Percentiles rank a stretch among this genome's conserved stretches.
phyloP scores from a whole-genome alignment of 2,888 invertebrate species.

The Stratiomys singularior region DNA sequence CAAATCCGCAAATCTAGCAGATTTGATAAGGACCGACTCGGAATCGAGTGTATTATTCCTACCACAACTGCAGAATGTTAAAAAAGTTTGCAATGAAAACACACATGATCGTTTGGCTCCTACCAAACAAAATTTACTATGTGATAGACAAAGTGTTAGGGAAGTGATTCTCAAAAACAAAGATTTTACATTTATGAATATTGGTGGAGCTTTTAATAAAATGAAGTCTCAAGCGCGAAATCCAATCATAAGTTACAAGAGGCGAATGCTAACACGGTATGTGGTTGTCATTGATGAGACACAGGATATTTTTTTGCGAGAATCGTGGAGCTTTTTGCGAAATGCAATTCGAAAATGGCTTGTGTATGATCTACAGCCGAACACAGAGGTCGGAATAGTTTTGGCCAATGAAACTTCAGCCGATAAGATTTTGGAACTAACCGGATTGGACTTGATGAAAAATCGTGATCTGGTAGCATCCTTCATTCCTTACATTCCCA shows the following conservation, averaged over 20 bases:
- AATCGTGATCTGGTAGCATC: conserved; percentile 65
- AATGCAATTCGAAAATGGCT: conserved; percentile 71
- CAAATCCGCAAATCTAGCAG: background rate
- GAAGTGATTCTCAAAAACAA: conserved; percentile 69
- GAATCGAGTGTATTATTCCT: conserved; percentile 69
- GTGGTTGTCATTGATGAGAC: conserved; percentile 71
- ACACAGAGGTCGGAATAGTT: conserved; percentile 68
- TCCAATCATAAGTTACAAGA: conserved; percentile 64
- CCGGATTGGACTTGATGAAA: conserved; percentile 60
- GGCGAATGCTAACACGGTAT: conserved; percentile 68
- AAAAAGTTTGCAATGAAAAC: conserved; percentile 71
- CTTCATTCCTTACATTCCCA: conserved; percentile 68
- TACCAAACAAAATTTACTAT: conserved; percentile 74
- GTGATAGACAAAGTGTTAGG: conserved; percentile 70
- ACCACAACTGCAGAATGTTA: conserved; percentile 67
- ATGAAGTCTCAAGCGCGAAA: background rate
- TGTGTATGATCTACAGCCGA: conserved; percentile 68
- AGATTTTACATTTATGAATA: conserved; percentile 64
- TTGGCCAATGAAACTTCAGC: conserved; percentile 65
- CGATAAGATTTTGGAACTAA: conserved; percentile 61
- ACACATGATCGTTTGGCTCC: conserved; percentile 73
- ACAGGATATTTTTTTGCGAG: conserved; percentile 69
- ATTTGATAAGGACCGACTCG: background rate
- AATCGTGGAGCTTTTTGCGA: conserved; percentile 71
- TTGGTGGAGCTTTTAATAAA: background rate